These are phyloP conservation scores for Eristalinus aeneus DNA, from an alignment of 2,888 invertebrate species.

Conservation along the genomic window DNA sequence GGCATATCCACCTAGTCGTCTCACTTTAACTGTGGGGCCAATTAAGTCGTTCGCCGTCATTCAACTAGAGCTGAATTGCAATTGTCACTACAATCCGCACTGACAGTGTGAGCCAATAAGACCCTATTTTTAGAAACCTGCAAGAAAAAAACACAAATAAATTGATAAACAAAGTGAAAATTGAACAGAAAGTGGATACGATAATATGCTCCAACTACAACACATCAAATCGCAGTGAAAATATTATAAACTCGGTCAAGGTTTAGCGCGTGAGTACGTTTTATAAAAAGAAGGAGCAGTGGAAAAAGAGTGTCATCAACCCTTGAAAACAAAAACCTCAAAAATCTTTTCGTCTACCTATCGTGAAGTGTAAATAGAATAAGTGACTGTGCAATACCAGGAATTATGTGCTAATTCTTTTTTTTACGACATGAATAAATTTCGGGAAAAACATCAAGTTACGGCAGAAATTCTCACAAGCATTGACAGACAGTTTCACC, in stretches of 20 bases:
- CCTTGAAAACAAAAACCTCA: background rate
- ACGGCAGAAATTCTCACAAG: conserved; percentile 28
- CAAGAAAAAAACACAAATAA: conserved; percentile 44
- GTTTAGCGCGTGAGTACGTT: background rate
- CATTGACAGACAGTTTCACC: conserved; percentile 28
- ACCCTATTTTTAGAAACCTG: conserved; percentile 40
- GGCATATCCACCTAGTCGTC: conserved; percentile 15
- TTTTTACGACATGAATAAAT: conserved; percentile 65
- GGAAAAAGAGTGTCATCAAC: conserved; percentile 39
- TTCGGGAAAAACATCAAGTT: conserved; percentile 62
- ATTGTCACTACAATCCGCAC: conserved; percentile 14
- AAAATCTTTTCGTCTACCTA: background rate
- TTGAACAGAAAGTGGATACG: background rate
- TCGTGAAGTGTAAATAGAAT: background rate
- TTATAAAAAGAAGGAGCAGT: background rate
- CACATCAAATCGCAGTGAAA: background rate
- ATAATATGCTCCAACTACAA: background rate
- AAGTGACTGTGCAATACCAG: conserved; percentile 23
- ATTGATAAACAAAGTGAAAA: conserved; percentile 56
- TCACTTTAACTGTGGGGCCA: conserved; percentile 28
- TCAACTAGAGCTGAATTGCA: conserved; percentile 17
- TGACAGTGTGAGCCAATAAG: conserved; percentile 2
- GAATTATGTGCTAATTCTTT: conserved; percentile 50
- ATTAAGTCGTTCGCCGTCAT: conserved; percentile 46
- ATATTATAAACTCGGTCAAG: background rate